phyloP scores from a whole-genome alignment of 2,888 invertebrate genomes.

The Xiphydria camelus region DNA sequence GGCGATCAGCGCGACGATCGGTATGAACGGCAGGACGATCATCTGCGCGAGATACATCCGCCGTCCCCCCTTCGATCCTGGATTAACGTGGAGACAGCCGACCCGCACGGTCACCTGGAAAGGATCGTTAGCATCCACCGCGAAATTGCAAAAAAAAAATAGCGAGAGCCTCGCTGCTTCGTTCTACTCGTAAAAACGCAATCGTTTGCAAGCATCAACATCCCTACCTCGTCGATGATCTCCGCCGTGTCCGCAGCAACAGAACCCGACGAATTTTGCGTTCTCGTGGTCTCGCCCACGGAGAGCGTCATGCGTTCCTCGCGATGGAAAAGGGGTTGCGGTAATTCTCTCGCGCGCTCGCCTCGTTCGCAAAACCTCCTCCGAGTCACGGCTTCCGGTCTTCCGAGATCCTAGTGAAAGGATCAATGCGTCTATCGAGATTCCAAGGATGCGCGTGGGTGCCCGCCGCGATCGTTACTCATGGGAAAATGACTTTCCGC shows the following conservation, averaged over 20 bases:
- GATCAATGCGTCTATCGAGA: no score
- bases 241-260: slow-evolving; percentile 9
- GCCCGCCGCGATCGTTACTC: no score
- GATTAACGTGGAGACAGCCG: slow-evolving; percentile 30
- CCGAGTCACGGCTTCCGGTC: no score
- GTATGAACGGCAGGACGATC: slow-evolving; percentile 63
- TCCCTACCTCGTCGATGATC: slow-evolving; percentile 13
- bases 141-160: background rate
- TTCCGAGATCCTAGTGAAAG: no score
- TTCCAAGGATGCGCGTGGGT: no score
- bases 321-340: no score
- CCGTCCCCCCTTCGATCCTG: slow-evolving; percentile 51
- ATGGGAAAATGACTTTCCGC: no score
- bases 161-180: background rate
- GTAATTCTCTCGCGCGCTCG: no score
- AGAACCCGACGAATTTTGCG: slow-evolving; percentile 12
- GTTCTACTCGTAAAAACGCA: background rate
- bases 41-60: slow-evolving; percentile 61
- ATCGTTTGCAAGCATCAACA: background rate
- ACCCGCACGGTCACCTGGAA: slow-evolving; percentile 17
- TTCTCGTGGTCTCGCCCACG: slow-evolving; percentile 13
- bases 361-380: no score
- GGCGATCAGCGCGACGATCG: slow-evolving; percentile 62
- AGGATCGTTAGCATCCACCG: slow-evolving; percentile 1
- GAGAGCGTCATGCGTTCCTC: slow-evolving; percentile 24